Evolutionary conservation across 2,888 invertebrate genomes (phyloP).

Genomic region (Prosopocoilus inquinatus): DNA sequence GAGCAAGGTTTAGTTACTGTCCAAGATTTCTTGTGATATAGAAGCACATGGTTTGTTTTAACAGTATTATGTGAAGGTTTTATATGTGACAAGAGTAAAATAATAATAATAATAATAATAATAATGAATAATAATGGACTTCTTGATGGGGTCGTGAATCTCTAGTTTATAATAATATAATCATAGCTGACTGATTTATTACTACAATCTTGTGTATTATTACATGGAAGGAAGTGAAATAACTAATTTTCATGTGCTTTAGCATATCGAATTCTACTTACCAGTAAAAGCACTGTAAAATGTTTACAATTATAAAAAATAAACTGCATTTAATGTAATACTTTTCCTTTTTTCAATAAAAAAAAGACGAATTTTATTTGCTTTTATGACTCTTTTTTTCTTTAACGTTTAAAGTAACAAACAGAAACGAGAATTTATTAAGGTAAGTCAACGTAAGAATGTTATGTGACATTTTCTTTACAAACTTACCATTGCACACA

Average conservation of each 20-base stretch:
- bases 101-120: too few relatives aligned
- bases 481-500: too few relatives aligned
- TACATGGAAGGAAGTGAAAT: slow-evolving; percentile 27
- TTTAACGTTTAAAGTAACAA: too few relatives aligned
- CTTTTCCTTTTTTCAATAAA: slow-evolving; percentile 20
- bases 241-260: slow-evolving; percentile 33
- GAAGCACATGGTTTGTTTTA: slow-evolving; percentile 32
- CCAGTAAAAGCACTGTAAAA: slow-evolving; percentile 32
- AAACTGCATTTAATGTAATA: slow-evolving; percentile 36
- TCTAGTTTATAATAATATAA: slow-evolving; percentile 25
- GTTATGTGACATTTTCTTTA: too few relatives aligned
- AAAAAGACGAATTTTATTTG: slow-evolving; percentile 4
- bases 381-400: too few relatives aligned
- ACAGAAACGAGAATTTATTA: too few relatives aligned
- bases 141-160: slow-evolving; percentile 25
- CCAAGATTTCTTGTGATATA: slow-evolving; percentile 33
- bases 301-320: slow-evolving; percentile 35
- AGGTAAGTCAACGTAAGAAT: too few relatives aligned
- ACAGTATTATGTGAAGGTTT: slow-evolving; percentile 29
- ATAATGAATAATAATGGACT: slow-evolving; percentile 16
- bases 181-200: slow-evolving; percentile 26
- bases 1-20: slow-evolving; percentile 28
- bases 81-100: slow-evolving; percentile 20
- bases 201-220: slow-evolving; percentile 28
- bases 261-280: slow-evolving; percentile 32